These are phyloP conservation scores for Tetragonisca angustula DNA, from an alignment of 2,888 invertebrate genomes.

Conservation along the genomic window DNA sequence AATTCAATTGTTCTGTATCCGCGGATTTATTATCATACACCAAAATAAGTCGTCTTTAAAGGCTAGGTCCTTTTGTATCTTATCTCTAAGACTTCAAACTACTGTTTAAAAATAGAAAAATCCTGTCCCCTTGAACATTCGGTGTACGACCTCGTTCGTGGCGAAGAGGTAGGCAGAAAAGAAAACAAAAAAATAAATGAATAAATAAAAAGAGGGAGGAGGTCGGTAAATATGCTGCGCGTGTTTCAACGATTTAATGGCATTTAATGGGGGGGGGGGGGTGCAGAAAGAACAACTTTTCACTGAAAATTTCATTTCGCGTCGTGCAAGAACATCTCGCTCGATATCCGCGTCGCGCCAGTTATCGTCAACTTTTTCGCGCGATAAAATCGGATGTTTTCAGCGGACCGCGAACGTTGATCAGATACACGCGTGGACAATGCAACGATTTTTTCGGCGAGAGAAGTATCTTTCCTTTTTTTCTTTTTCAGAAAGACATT, in stretches of 20 bases:
- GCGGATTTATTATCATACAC: too few species aligned
- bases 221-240: background rate
- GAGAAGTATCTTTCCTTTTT: background rate
- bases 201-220: background rate
- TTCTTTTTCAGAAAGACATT: too few species aligned
- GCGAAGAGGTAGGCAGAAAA: too few species aligned
- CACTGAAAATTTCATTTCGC: conserved; percentile 54
- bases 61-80: too few species aligned
- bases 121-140: too few species aligned
- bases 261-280: too few species aligned
- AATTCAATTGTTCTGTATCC: too few species aligned
- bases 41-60: too few species aligned
- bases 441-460: background rate
- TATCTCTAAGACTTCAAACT: too few species aligned
- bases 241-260: background rate
- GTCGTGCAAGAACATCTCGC: background rate
- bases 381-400: background rate
- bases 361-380: conserved; percentile 31
- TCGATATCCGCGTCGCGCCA: conserved; percentile 15
- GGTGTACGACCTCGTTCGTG: too few species aligned
- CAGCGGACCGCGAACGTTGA: background rate
- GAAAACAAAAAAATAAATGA: too few species aligned
- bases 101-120: too few species aligned
- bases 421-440: background rate
- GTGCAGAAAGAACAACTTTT: conserved; percentile 35